phyloP scores from a whole-genome alignment of 2,113 vertebrate genomes.

The Microtus oregoni region DNA sequence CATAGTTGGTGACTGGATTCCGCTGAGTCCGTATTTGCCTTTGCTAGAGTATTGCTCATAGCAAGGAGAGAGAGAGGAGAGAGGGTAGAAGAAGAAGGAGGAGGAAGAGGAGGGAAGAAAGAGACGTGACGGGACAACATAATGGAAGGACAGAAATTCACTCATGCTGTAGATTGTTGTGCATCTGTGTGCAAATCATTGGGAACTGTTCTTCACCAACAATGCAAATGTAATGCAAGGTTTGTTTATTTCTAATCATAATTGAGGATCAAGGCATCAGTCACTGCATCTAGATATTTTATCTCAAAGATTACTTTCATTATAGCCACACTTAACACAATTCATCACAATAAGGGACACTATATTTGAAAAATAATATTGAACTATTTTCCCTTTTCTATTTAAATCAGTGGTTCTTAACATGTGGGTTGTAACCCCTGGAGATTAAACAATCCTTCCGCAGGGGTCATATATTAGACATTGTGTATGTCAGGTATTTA shows the following conservation, averaged over 20 bases:
- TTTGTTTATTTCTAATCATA: not conserved
- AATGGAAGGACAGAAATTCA: not conserved
- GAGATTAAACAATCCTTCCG: not conserved
- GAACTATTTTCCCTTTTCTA: not conserved
- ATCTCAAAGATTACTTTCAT: conserved; percentile 32
- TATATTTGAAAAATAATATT: conserved; percentile 35
- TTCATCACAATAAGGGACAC: not conserved
- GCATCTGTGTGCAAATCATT: not conserved
- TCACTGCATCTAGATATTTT: conserved; percentile 13
- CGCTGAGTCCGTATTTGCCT: conserved; percentile 19
- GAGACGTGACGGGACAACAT: not conserved
- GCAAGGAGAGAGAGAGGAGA: not conserved
- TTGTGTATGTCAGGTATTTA: not conserved
- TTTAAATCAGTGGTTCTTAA: not conserved
- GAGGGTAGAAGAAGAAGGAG: not conserved
- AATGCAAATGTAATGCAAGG: not conserved
- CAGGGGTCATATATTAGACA: not conserved
- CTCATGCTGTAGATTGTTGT: not conserved
- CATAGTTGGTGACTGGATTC: conserved; percentile 40
- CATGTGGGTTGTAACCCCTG: not conserved
- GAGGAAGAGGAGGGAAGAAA: too few species aligned
- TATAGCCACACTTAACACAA: not conserved
- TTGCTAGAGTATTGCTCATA: not conserved
- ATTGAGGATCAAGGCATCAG: not conserved
- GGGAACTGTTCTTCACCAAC: not conserved